Conservation (phyloP, 2,888 invertebrate species). For the Tanytarsus gracilentus region DNA sequence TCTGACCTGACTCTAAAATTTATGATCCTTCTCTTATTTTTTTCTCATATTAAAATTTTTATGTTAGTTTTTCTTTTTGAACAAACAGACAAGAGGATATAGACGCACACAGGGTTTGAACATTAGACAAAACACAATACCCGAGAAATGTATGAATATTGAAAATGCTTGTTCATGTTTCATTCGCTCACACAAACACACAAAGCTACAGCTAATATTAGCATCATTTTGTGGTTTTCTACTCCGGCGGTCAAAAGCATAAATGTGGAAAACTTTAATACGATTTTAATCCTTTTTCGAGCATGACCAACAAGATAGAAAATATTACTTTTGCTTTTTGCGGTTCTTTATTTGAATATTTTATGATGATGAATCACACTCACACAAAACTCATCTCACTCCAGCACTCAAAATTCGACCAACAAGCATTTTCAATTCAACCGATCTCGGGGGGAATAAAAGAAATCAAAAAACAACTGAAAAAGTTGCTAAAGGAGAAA, state of each 20-base stretch:
- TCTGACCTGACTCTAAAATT: too few species aligned
- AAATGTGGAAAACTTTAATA: neutral
- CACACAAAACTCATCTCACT: neutral
- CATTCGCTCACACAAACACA: neutral
- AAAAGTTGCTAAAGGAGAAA: neutral
- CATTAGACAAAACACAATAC: constrained; percentile 80
- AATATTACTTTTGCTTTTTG: neutral
- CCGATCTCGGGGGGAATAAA: neutral
- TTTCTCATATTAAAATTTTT: neutral
- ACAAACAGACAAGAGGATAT: constrained; percentile 46
- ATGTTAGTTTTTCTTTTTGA: constrained; percentile 28
- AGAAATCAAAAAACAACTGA: neutral
- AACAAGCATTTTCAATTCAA: constrained; percentile 13
- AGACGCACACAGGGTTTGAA: constrained; percentile 82
- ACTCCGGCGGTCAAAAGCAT: neutral
- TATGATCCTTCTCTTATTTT: too few species aligned
- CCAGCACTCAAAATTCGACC: neutral
- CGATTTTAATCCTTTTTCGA: constrained; percentile 3
- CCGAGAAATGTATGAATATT: neutral
- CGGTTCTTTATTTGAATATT: neutral
- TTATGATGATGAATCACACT: neutral
- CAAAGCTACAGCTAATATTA: constrained; percentile 9
- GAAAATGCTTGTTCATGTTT: constrained; percentile 11
- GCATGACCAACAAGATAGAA: neutral
- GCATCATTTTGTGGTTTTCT: constrained; percentile 1